Conservation (phyloP, 2,888 invertebrate species). For the Silvanus unidentatus region DNA sequence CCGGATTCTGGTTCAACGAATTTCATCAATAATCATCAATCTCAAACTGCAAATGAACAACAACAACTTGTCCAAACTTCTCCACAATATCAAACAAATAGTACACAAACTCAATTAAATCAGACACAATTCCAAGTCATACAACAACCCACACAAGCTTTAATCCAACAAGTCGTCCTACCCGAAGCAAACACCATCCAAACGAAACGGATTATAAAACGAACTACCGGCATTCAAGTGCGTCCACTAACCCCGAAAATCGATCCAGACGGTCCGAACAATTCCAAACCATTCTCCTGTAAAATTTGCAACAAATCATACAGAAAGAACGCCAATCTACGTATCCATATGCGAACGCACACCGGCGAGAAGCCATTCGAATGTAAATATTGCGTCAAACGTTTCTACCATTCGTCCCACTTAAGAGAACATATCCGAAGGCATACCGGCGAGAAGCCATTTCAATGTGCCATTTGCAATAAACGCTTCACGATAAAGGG, state of each 20-base stretch:
- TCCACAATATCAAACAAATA: conserved; percentile 1
- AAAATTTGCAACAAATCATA: conserved; percentile 39
- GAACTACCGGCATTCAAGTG: conserved; percentile 37
- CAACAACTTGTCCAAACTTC: conserved; percentile 8
- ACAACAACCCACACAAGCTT: conserved; percentile 12
- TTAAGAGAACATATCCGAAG: conserved; percentile 40
- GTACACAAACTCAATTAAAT: no score
- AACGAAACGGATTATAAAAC: conserved; percentile 32
- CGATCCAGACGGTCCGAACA: conserved; percentile 10
- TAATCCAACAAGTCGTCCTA: conserved; percentile 6
- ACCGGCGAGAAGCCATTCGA: conserved; percentile 44
- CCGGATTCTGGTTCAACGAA: conserved; percentile 25
- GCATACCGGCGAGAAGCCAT: conserved; percentile 44
- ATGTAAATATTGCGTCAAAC: conserved; percentile 43
- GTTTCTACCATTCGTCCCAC: conserved; percentile 44
- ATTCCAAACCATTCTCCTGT: conserved; percentile 33
- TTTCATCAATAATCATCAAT: no score
- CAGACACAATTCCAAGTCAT: conserved; percentile 7
- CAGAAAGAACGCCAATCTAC: conserved; percentile 41
- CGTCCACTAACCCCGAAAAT: conserved; percentile 33
- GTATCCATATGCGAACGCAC: conserved; percentile 42
- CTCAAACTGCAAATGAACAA: not conserved
- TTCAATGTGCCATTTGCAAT: conserved; percentile 40
- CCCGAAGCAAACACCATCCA: not conserved
- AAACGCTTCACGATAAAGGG: conserved; percentile 43